Evolutionary conservation across 1,140 invertebrate genomes (phyloP), one percentile per base, ranked within the genome.

Genomic region (Elysia chlorotica): DNA sequence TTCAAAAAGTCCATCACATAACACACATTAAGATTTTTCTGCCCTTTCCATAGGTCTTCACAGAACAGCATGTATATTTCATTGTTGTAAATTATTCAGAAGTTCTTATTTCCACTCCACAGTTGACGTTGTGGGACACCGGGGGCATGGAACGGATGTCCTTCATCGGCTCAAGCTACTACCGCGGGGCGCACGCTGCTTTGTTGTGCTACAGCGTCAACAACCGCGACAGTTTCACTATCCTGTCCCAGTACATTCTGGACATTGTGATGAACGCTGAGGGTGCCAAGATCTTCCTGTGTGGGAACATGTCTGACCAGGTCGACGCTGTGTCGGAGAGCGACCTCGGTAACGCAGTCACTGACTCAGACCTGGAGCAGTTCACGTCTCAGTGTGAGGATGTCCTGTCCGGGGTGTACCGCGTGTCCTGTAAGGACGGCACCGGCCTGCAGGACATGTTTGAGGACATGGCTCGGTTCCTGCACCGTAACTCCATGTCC

Each of bases 311-410:
- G 78, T 76, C 80, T 2, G 83, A 82, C 57, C 79, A 77, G 41
- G 74, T 77, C 21, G 73, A 76, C 28, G 79, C 91, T 23, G 83
- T 87, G 65, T 53, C 73, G 23, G 67, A 73, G 5, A 33, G 41
- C 1, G 41, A 53, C 28, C 91, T 65, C 53, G 56, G 56, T 4
- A 71, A 63, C 28, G 91, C 93, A 89, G 93, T 97, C 0, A 93
- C 92, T 28, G 94, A 97, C 87, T 90, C 91, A 63, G 96, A 97
- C 83, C 94, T 97, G 86, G 95, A 96, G 87, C 91, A 91, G 69
- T 97, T 98, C 88, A 95, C 94, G 87, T 94, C 96, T 86, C 95
- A 97, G 85, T 97, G 95, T 85, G 94, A 96, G 81, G 95, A 95
- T 83, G 88, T 96, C 57, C 93, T 98, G 74, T 94, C 92, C 82